These are phyloP conservation scores for Illadopsis cleaveri DNA, from an alignment of 2,113 vertebrate genomes.

Conservation along the genomic window DNA sequence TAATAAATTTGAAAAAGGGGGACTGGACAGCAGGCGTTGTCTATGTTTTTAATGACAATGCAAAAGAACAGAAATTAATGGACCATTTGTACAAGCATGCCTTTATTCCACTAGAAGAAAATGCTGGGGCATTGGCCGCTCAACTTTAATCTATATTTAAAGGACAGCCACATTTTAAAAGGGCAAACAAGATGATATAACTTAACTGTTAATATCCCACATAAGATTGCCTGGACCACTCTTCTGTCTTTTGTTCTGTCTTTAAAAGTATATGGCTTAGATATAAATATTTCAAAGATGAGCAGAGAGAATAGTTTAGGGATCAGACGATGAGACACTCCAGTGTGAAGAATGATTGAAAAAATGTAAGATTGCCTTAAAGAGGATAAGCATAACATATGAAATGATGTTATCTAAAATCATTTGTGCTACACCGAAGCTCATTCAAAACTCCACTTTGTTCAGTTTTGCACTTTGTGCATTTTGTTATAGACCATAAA, in stretches of 20 bases:
- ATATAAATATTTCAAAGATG: not conserved
- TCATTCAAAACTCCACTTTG: not conserved
- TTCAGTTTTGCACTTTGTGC: not conserved
- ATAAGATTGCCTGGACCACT: not conserved
- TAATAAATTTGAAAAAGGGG: too few species aligned
- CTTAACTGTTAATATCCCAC: not conserved
- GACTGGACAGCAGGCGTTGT: not conserved
- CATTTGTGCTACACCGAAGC: not conserved
- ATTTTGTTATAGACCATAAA: not conserved
- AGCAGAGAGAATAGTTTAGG: not conserved
- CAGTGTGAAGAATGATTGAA: not conserved
- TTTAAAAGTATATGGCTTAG: not conserved
- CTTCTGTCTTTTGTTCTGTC: not conserved
- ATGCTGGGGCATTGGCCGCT: not conserved
- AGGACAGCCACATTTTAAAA: not conserved
- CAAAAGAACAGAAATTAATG: not conserved
- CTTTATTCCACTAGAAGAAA: not conserved
- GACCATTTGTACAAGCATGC: not conserved
- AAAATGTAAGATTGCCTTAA: not conserved
- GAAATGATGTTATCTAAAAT: not conserved
- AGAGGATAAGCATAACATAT: not conserved
- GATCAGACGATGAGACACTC: not conserved
- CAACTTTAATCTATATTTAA: not conserved
- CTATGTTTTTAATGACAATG: not conserved
- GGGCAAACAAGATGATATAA: not conserved